Evolutionary conservation across 1,140 invertebrate species (phyloP).

Genomic region (Caenorhabditis brenneri): DNA sequence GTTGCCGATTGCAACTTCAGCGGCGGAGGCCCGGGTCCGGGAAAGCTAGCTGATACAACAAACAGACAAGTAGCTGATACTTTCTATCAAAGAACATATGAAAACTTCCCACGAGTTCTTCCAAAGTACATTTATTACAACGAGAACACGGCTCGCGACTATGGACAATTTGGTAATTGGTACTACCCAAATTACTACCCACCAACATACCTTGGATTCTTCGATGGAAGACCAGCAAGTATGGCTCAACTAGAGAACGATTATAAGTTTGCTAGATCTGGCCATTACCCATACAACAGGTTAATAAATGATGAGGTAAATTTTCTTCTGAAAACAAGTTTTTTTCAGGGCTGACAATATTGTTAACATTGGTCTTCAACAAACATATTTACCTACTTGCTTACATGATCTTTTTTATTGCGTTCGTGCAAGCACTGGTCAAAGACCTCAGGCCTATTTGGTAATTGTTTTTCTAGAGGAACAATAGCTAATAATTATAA

Average conservation of each 20-base stretch:
- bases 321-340: background rate
- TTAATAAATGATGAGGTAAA: too few relatives aligned
- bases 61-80: background rate
- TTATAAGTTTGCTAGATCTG: conserved; percentile 44
- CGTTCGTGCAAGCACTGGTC: conserved; percentile 38
- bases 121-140: conserved; percentile 53
- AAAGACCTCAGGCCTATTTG: conserved; percentile 16
- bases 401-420: conserved; percentile 57
- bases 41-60: background rate
- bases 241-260: conserved; percentile 55
- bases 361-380: conserved; percentile 54
- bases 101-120: conserved; percentile 51
- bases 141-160: conserved; percentile 51
- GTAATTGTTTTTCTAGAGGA: background rate
- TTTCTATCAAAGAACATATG: conserved; percentile 52
- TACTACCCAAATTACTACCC: conserved; percentile 56
- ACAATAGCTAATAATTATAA: background rate
- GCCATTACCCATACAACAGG: conserved; percentile 54
- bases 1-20: conserved; percentile 56
- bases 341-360: conserved; percentile 53
- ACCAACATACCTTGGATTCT: conserved; percentile 50
- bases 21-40: background rate
- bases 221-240: conserved; percentile 48
- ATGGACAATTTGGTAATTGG: conserved; percentile 56
- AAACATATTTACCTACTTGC: conserved; percentile 54